A percentile compares a stretch with the other conserved stretches of the same genome.
Conservation (phyloP, 2,113 vertebrate species). For the Petroica traversi region DNA sequence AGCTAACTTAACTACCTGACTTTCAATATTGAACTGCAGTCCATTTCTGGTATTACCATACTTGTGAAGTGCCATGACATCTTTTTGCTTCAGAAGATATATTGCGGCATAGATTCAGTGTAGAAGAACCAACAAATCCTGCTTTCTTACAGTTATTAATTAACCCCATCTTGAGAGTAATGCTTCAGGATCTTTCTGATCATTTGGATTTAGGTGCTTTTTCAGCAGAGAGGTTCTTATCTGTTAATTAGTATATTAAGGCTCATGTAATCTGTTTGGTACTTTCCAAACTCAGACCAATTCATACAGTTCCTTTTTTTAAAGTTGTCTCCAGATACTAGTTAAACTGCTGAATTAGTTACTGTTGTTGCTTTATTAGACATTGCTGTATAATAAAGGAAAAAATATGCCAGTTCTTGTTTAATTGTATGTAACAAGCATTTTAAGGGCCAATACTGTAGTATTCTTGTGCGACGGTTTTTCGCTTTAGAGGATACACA, state of each 20-base stretch:
- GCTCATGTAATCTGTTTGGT: not conserved
- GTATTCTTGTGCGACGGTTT: not conserved
- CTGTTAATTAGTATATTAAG: not conserved
- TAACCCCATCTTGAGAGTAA: not conserved
- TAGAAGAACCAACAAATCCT: not conserved
- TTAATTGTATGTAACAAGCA: not conserved
- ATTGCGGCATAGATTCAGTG: not conserved
- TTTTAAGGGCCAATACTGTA: not conserved
- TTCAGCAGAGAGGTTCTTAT: not conserved
- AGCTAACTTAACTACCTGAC: not conserved
- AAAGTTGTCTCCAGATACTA: not conserved
- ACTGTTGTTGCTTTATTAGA: not conserved
- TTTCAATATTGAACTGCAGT: not conserved
- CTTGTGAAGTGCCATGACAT: not conserved
- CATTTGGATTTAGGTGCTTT: not conserved
- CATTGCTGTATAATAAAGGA: not conserved
- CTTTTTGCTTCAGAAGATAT: not conserved
- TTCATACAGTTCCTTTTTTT: not conserved
- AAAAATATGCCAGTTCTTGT: not conserved
- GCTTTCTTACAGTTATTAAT: not conserved
- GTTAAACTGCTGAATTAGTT: not conserved
- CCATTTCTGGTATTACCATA: not conserved
- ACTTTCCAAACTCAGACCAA: not conserved
- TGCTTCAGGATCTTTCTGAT: not conserved
- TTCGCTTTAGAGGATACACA: not conserved